Percentiles rank a stretch among this genome's conserved stretches.
Conservation (phyloP, 2,113 vertebrate species). For the Blennius ocellaris region DNA sequence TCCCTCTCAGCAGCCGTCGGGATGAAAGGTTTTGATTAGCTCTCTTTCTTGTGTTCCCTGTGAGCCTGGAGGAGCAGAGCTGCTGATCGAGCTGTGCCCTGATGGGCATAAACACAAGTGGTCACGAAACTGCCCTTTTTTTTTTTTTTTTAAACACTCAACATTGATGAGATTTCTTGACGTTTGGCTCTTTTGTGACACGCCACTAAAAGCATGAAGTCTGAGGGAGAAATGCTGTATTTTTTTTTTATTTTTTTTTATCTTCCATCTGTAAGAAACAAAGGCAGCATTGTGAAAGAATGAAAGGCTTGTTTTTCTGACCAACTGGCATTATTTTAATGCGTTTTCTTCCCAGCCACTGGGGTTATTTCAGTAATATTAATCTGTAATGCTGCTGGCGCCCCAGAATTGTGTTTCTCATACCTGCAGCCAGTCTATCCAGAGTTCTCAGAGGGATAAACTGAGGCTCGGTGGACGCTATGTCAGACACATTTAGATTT, state of each 20-base stretch:
- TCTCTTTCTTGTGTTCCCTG: constrained; percentile 47
- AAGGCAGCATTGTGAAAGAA: constrained; percentile 26
- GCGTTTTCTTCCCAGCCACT: constrained; percentile 23
- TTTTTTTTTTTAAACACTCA: not conserved
- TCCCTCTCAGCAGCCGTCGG: constrained; percentile 54
- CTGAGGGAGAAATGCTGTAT: not conserved
- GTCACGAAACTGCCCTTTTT: constrained; percentile 4
- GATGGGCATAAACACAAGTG: constrained; percentile 24
- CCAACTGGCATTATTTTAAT: constrained; percentile 40
- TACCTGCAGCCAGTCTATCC: constrained; percentile 72
- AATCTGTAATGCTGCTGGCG: constrained; percentile 53
- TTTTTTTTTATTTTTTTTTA: not conserved
- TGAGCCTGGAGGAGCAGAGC: constrained; percentile 39
- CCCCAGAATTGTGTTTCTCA: constrained; percentile 54
- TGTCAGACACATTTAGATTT: constrained; percentile 84
- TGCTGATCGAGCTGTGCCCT: constrained; percentile 43
- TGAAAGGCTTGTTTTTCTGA: constrained; percentile 22
- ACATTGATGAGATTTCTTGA: constrained; percentile 26
- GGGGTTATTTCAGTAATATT: constrained; percentile 55
- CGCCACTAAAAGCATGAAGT: not conserved
- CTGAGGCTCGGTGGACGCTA: constrained; percentile 69
- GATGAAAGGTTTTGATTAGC: constrained; percentile 69
- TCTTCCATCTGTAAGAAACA: constrained; percentile 22
- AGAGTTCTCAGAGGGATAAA: constrained; percentile 70
- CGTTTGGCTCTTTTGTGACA: not conserved